Conservation (phyloP, 92 coral and sea anemone genomes). For the Actinostola sp. region DNA sequence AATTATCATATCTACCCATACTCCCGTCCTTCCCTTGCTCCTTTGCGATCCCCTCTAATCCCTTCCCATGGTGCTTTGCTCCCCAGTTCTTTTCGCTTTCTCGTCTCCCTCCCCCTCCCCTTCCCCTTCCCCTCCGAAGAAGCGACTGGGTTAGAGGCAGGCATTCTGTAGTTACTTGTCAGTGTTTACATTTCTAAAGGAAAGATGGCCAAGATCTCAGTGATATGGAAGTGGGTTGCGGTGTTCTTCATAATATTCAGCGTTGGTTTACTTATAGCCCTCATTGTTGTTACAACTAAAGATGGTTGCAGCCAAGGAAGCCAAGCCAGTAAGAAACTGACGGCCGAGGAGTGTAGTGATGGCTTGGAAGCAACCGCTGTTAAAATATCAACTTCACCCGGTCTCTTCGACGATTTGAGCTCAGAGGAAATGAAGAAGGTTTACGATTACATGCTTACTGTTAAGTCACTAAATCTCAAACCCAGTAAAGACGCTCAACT, state of each 20-base stretch:
- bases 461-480: conserved; percentile 42
- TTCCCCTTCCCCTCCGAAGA: too few relatives aligned
- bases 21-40: too few relatives aligned
- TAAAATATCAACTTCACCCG: conserved; percentile 36
- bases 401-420: conserved; percentile 63
- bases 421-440: conserved; percentile 49
- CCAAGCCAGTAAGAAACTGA: background rate
- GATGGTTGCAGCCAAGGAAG: background rate
- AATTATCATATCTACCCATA: too few relatives aligned
- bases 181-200: too few relatives aligned
- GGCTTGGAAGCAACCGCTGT: background rate
- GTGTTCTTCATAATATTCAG: conserved; percentile 31
- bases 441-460: conserved; percentile 55
- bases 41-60: too few relatives aligned
- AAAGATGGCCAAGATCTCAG: background rate
- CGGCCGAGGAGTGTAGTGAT: background rate
- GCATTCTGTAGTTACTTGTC: background rate
- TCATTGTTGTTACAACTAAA: conserved; percentile 43
- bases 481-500: conserved; percentile 35
- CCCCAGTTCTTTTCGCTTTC: too few relatives aligned
- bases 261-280: conserved; percentile 58
- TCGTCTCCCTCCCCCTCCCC: too few relatives aligned
- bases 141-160: background rate
- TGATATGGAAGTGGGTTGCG: conserved; percentile 22
- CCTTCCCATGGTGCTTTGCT: too few relatives aligned